Evolutionary conservation across 1,140 invertebrate genomes (phyloP), one percentile per base, ranked within the genome.

Genomic region (Orius insidiosus): DNA sequence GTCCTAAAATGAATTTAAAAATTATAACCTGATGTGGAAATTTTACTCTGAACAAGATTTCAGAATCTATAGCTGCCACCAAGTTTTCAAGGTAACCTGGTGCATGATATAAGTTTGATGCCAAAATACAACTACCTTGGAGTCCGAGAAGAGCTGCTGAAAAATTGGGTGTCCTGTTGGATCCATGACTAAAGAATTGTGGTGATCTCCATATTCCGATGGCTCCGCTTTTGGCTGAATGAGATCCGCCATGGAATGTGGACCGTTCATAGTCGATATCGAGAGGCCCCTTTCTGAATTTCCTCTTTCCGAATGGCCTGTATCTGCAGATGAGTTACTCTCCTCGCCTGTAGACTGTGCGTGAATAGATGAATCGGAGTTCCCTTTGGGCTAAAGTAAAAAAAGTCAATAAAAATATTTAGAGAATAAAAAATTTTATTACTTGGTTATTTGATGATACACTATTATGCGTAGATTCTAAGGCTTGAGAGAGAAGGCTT

Each of bases 301-400:
- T 30, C 72, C 74, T 18, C 71, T 70, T 56, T 79, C 76, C 52
- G 74, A 76, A 19, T 71, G 65, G 40, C 72, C 76, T 9, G 75
- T 76, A 55, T 79, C 76, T 3, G 24, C 24, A 52, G 64, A 68
- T 53, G 74, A 76, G 38, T 59, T 60, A 39, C 58, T 60, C 49
- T 87, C 82, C 54, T 85, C 82, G 18, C 80, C 79, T 7, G 78
- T 81, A 37, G 77, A 80, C 58, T 79, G 77, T 7, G 75, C 71
- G 63, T 74, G 64, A 13, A 66, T 54, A 16, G 70, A 69, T 18
- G 66, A 68, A 50, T 66, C 65, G 8, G 63, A 65, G 46, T 60
- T 55, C 11, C 58, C 60, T 59, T 68, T 68, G 19, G 54, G 42
- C 61, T 61, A 46, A 34, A 55, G 46, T 35, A 18, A 44, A 35